A percentile compares a stretch with the other conserved stretches of the same genome.
These are phyloP conservation scores for Ceyx cyanopectus DNA, from an alignment of 2,113 vertebrate genomes.

Conservation along the genomic window DNA sequence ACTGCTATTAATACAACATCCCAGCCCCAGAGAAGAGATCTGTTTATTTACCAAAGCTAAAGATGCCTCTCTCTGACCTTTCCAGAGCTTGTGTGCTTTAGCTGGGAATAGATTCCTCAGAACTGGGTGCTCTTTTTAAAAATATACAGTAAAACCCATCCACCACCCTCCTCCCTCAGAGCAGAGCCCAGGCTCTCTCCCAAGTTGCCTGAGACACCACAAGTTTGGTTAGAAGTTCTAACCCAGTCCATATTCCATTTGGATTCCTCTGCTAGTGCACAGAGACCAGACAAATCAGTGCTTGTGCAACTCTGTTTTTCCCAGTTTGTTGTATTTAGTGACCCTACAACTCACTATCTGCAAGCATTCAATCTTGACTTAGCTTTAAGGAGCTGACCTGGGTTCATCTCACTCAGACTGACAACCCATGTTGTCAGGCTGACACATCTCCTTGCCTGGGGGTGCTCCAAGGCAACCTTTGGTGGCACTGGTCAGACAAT, in stretches of 20 bases:
- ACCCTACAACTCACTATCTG: neutral
- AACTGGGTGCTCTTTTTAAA: constrained; percentile 57
- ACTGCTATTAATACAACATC: constrained; percentile 82
- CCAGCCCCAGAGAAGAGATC: constrained; percentile 67
- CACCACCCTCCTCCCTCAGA: neutral
- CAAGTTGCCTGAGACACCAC: neutral
- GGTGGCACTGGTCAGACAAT: neutral
- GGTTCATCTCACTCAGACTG: neutral
- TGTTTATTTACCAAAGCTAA: constrained; percentile 79
- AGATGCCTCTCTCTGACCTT: constrained; percentile 75
- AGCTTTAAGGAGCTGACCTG: neutral
- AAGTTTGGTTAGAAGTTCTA: neutral
- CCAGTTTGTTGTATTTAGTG: neutral
- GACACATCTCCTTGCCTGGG: neutral
- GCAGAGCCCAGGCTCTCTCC: constrained; percentile 11
- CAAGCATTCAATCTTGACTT: neutral
- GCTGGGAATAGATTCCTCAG: constrained; percentile 47
- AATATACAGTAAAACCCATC: constrained; percentile 16
- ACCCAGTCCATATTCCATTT: neutral
- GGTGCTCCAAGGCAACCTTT: neutral
- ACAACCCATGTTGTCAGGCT: neutral
- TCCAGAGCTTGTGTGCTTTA: constrained; percentile 49
- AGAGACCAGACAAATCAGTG: neutral
- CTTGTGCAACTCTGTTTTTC: accelerated
- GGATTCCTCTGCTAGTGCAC: neutral